These are phyloP conservation scores for Apostichopus parvimensis DNA, from an alignment of 35 echinoderm and acorn worm species.

Conservation along the genomic window DNA sequence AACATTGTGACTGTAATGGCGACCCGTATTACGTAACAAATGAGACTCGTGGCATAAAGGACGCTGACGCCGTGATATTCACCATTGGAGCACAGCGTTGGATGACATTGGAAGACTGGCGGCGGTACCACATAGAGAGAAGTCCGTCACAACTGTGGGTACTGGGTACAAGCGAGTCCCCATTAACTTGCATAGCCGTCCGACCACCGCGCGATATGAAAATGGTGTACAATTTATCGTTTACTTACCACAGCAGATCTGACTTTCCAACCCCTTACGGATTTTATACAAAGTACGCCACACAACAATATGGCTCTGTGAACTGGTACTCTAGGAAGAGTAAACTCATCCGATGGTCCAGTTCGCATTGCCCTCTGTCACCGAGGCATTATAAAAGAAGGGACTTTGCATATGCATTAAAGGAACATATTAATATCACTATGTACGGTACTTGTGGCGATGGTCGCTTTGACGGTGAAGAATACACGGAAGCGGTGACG, in stretches of 20 bases:
- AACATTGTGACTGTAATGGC: slow-evolving; percentile 3
- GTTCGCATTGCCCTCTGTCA: slow-evolving; percentile 22
- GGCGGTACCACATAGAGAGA: background rate
- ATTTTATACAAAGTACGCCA: background rate
- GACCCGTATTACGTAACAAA: slow-evolving; percentile 1
- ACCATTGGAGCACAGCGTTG: slow-evolving; percentile 10
- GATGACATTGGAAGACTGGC: slow-evolving; percentile 13
- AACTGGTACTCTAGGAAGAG: slow-evolving; percentile 36
- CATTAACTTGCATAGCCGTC: slow-evolving; percentile 10
- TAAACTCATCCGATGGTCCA: slow-evolving; percentile 20
- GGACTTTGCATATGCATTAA: slow-evolving; percentile 2
- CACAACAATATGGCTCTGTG: background rate
- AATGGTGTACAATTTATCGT: slow-evolving; percentile 8
- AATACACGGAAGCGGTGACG: background rate
- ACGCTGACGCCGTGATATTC: slow-evolving; percentile 11
- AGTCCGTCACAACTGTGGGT: slow-evolving; percentile 11
- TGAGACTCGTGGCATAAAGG: background rate
- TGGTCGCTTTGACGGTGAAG: slow-evolving; percentile 14
- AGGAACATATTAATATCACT: slow-evolving; percentile 11
- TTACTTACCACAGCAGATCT: slow-evolving; percentile 44
- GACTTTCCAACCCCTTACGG: slow-evolving; percentile 37
- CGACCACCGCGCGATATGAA: background rate
- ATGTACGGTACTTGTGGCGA: slow-evolving; percentile 48
- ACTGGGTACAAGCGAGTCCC: slow-evolving; percentile 19
- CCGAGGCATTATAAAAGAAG: background rate